Evolutionary conservation across 1,140 invertebrate species (phyloP).

Genomic region (Cephus cinctus): DNA sequence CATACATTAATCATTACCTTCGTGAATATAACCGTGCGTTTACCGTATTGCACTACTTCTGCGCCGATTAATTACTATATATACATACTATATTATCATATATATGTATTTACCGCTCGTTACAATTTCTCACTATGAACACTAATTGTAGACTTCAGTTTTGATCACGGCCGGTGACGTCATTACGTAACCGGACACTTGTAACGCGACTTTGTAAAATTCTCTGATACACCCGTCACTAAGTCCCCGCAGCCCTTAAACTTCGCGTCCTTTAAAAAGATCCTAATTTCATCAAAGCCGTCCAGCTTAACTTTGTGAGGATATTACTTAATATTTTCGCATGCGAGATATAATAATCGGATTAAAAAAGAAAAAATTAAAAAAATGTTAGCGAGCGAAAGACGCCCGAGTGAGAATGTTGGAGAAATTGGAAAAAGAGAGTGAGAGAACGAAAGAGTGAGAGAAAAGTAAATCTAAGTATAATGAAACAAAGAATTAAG

Average conservation of each 20-base stretch:
- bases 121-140: slow-evolving; percentile 1
- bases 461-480: not conserved
- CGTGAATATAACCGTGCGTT: not conserved
- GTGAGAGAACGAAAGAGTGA: not conserved
- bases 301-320: slow-evolving; percentile 56
- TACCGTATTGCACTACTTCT: slow-evolving; percentile 8
- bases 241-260: slow-evolving; percentile 22
- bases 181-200: too few species aligned
- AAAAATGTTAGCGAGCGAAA: too few species aligned
- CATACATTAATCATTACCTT: too few species aligned
- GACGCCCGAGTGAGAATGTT: too few species aligned
- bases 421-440: slow-evolving; percentile 3
- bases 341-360: slow-evolving; percentile 24
- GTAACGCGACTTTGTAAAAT: too few species aligned
- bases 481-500: slow-evolving; percentile 5
- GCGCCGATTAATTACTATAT: too few species aligned
- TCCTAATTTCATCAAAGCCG: slow-evolving; percentile 58
- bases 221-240: slow-evolving; percentile 2
- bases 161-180: too few species aligned
- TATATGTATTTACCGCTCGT: too few species aligned
- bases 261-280: slow-evolving; percentile 49
- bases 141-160: slow-evolving; percentile 12
- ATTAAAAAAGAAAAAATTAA: not conserved
- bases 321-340: slow-evolving; percentile 56
- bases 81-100: too few species aligned